phyloP scores from a whole-genome alignment of 2,113 vertebrate genomes.

The Natator depressus region DNA sequence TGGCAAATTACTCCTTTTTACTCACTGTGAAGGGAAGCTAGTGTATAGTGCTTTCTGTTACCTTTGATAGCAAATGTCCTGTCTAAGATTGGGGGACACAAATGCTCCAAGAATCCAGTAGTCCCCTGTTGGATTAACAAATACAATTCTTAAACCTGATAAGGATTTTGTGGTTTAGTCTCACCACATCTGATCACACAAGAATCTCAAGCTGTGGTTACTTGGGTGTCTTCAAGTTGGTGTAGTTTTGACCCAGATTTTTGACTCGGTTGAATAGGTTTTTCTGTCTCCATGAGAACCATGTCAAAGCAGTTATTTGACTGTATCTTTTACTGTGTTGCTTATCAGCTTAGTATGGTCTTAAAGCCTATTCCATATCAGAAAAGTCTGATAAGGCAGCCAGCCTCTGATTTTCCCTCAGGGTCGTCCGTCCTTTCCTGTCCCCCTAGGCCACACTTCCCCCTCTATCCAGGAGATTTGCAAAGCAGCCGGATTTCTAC shows the following conservation, averaged over 20 bases:
- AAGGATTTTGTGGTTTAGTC: constrained; percentile 20
- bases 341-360: neutral
- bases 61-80: neutral
- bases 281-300: neutral
- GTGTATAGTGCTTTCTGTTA: neutral
- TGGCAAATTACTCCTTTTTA: neutral
- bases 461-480: neutral
- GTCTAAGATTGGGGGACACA: neutral
- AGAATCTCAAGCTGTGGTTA: neutral
- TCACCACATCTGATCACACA: constrained; percentile 62
- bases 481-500: neutral
- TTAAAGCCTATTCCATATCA: neutral
- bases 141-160: constrained; percentile 5
- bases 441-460: no score
- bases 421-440: no score
- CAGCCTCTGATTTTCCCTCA: neutral
- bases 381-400: neutral
- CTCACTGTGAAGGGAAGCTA: neutral
- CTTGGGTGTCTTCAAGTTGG: neutral
- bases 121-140: neutral
- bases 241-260: neutral
- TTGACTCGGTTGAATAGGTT: neutral
- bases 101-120: neutral
- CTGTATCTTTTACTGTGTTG: neutral
- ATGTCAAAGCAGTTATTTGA: neutral